Base-by-base conservation (phyloP, 1,140 invertebrate species). In the Halictus rubicundus region DNA sequence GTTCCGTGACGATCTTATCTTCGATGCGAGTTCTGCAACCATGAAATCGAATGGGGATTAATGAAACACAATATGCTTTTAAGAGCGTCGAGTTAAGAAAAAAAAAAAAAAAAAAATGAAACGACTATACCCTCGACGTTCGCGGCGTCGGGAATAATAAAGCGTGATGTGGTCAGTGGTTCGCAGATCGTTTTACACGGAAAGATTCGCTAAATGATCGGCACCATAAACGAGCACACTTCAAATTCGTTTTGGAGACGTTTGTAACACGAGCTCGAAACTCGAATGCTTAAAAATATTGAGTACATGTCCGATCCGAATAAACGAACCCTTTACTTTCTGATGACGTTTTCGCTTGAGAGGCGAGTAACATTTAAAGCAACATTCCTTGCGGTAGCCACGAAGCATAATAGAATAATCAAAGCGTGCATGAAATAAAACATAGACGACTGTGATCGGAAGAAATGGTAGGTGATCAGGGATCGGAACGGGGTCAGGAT, bases 61-160 rank as follows among this genome's bases (percentile, higher is more conserved):
- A 78, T 72, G 76, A 52, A 78, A 72, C 76, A 78, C 76, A 78
- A 78, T 78, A 59, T 19, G 37, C 46, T 54, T 78, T 78, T 72
- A 78, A 71, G 76, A 78, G 59, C 76, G 52, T 32, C 46, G 10
- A 8, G 46, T 71, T 9, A 19, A 4, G 42, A 42, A 59, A 63
- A 70, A 78, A 69, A 42, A 42, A 42, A 9, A 42, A 42, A 9
- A 42, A 42, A 42, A 42, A 42, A 42, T 9, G 0, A 42, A 46
- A 46, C 42, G 42, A 46, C 69, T 32, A n/a, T 37, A 27, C 14
- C 27, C 25, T 60, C 57, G 59, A 57, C n/a, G 27, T 71, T 61
- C 49, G 57, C 19, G 63, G 37, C 68, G 32, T 70, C 59, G 27
- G 52, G 63, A 78, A 54, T 78, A 68, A 78, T 78, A 78, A 71